Evolutionary conservation across 2,113 vertebrate genomes (phyloP).

Genomic region (Forbesichthys agassizii): DNA sequence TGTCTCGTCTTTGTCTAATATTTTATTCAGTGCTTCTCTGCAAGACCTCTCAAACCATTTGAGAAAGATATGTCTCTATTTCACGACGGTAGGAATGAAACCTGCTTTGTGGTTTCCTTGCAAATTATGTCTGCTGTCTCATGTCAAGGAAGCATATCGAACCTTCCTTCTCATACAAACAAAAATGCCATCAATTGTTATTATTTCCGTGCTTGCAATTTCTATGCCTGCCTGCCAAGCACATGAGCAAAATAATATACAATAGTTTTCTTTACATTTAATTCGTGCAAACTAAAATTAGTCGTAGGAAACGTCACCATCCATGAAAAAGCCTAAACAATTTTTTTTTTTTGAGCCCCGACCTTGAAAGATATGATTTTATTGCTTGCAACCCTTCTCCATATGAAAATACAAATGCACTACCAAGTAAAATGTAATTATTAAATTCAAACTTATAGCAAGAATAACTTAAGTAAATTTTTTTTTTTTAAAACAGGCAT

Average conservation of each 20-base stretch:
- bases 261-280: not conserved
- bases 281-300: no score
- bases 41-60: conserved; percentile 43
- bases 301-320: no score
- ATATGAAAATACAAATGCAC: no score
- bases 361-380: no score
- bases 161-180: conserved; percentile 22
- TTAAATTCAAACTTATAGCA: no score
- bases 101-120: conserved; percentile 28
- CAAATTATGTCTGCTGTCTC: conserved; percentile 42
- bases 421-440: no score
- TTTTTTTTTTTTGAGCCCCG: no score
- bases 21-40: conserved; percentile 56
- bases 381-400: no score
- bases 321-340: no score
- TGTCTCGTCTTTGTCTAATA: conserved; percentile 36
- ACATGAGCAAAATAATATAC: not conserved
- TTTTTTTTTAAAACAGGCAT: no score
- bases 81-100: conserved; percentile 40
- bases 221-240: conserved; percentile 1
- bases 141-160: conserved; percentile 7
- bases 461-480: no score
- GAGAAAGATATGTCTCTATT: conserved; percentile 53
- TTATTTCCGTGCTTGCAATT: not conserved
- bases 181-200: conserved; percentile 13